phyloP scores from a whole-genome alignment of 1,140 invertebrate genomes.

The Panagrolaimus sp. region DNA sequence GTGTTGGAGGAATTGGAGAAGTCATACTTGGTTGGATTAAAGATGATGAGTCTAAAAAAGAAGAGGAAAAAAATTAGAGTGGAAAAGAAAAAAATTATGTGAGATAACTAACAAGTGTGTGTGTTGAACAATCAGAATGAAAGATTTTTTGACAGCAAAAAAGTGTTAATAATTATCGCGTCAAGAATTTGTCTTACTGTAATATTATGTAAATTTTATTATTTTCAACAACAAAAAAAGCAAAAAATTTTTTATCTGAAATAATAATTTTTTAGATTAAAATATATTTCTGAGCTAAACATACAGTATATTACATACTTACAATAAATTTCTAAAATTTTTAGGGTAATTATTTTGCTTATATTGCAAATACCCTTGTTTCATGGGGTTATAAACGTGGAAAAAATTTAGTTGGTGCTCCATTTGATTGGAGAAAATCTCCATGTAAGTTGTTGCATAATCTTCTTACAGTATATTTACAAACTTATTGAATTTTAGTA shows the following conservation, averaged over 20 bases:
- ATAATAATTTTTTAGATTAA: too few species aligned
- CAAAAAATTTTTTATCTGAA: too few species aligned
- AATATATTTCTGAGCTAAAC: too few species aligned
- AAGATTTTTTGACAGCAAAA: too few species aligned
- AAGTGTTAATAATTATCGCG: too few species aligned
- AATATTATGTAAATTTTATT: too few species aligned
- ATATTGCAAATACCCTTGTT: slow-evolving; percentile 74
- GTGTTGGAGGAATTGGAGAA: slow-evolving; percentile 30
- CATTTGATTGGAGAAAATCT: slow-evolving; percentile 79
- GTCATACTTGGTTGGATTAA: not conserved
- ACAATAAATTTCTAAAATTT: slow-evolving; percentile 58
- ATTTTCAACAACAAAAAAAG: too few species aligned
- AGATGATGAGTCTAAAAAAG: not conserved
- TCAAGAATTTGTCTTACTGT: too few species aligned
- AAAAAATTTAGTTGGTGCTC: slow-evolving; percentile 76
- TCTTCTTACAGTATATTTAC: too few species aligned
- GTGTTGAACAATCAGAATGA: not conserved
- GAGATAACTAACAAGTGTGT: not conserved
- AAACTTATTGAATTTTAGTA: slow-evolving; percentile 60
- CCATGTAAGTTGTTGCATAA: not conserved
- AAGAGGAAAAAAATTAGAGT: not conserved
- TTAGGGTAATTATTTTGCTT: slow-evolving; percentile 72
- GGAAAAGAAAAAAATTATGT: not conserved
- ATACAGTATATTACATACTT: not conserved
- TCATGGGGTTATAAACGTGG: slow-evolving; percentile 74